Evolutionary conservation across 2,888 invertebrate species (phyloP).

Genomic region (Tineola bisselliella): DNA sequence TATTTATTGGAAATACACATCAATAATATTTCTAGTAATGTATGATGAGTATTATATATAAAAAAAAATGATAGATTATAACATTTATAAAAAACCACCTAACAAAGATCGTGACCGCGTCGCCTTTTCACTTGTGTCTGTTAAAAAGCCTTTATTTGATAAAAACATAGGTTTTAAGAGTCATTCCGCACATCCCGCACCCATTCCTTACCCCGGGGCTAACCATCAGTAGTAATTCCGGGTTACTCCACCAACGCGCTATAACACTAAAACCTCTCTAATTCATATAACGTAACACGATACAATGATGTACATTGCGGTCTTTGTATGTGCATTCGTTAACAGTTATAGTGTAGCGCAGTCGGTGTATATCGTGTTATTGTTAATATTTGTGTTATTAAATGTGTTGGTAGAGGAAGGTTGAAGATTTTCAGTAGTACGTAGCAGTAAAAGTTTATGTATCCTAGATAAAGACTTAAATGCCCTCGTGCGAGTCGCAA

Average conservation of each 20-base stretch:
- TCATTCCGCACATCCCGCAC: neutral
- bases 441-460: conserved; percentile 14
- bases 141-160: neutral
- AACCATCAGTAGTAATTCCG: neutral
- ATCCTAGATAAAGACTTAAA: conserved; percentile 9
- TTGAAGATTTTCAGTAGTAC: neutral
- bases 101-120: too few species aligned
- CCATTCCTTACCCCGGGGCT: neutral
- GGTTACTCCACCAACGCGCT: neutral
- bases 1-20: too few species aligned
- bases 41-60: too few species aligned
- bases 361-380: neutral
- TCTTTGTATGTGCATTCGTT: neutral
- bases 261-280: neutral
- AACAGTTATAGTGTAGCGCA: neutral
- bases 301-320: neutral
- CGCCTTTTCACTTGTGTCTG: neutral
- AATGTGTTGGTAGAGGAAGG: neutral
- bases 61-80: too few species aligned
- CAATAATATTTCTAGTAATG: too few species aligned
- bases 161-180: neutral
- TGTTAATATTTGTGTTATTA: neutral
- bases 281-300: neutral
- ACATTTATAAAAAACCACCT: too few species aligned
- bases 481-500: neutral